phyloP scores from a whole-genome alignment of 2,888 invertebrate species.

The Brachylomia viminalis region DNA sequence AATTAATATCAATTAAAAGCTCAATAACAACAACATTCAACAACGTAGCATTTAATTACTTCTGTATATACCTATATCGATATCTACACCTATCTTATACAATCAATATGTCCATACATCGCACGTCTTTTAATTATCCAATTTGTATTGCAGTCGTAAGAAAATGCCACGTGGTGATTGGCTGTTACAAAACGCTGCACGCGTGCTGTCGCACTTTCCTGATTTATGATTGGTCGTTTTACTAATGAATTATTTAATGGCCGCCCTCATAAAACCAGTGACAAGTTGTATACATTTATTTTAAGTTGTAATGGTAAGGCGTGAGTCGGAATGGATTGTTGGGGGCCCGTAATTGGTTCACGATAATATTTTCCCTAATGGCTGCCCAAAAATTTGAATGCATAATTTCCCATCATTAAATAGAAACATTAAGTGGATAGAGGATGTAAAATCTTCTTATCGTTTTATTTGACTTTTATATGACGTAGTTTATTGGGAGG shows the following conservation, averaged over 20 bases:
- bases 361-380: slow-evolving; percentile 40
- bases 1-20: slow-evolving; percentile 18
- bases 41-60: slow-evolving; percentile 36
- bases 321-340: slow-evolving; percentile 32
- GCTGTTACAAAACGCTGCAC: slow-evolving; percentile 64
- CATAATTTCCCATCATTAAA: slow-evolving; percentile 58
- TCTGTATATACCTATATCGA: slow-evolving; percentile 26
- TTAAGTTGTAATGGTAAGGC: slow-evolving; percentile 38
- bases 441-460: slow-evolving; percentile 42
- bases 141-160: slow-evolving; percentile 66
- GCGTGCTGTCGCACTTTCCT: slow-evolving; percentile 63
- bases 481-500: slow-evolving; percentile 18
- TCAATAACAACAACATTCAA: slow-evolving; percentile 32
- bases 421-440: slow-evolving; percentile 39
- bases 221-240: slow-evolving; percentile 78
- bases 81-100: slow-evolving; percentile 25
- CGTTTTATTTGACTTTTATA: slow-evolving; percentile 50
- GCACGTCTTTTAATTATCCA: slow-evolving; percentile 52
- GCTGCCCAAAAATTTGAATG: slow-evolving; percentile 46
- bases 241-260: slow-evolving; percentile 78
- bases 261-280: slow-evolving; percentile 69
- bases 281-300: slow-evolving; percentile 59
- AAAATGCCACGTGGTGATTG: slow-evolving; percentile 69
- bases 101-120: slow-evolving; percentile 41
- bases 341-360: slow-evolving; percentile 51